Evolutionary conservation across 2,113 vertebrate genomes (phyloP).

Genomic region (Menura novaehollandiae): DNA sequence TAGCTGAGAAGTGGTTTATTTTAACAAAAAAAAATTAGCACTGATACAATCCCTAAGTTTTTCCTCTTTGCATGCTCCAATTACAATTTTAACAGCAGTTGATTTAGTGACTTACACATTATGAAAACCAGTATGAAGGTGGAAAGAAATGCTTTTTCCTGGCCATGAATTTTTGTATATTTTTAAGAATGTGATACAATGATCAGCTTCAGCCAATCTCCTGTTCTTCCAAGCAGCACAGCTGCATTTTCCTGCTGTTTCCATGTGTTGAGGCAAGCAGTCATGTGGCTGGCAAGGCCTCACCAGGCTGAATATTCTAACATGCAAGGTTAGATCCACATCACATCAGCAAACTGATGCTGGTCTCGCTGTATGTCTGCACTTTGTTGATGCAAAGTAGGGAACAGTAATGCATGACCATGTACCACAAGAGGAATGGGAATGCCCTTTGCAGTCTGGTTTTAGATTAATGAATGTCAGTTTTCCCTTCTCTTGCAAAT

Average conservation of each 20-base stretch:
- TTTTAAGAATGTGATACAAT: not conserved
- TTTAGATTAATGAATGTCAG: not conserved
- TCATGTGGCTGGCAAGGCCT: not conserved
- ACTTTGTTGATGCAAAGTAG: not conserved
- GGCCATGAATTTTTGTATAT: not conserved
- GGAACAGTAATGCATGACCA: accelerated
- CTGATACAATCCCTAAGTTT: not conserved
- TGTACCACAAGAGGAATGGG: accelerated
- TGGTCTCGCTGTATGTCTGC: not conserved
- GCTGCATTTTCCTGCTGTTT: not conserved
- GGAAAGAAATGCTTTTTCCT: not conserved
- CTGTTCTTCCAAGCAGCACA: not conserved
- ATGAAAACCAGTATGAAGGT: not conserved
- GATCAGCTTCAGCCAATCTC: not conserved
- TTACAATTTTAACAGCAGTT: not conserved
- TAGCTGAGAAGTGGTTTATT: not conserved
- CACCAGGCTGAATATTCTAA: not conserved
- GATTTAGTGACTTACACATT: not conserved
- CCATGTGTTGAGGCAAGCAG: not conserved
- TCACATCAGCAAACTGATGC: not conserved
- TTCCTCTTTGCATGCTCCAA: not conserved
- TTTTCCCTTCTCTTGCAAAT: not conserved
- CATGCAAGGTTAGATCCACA: not conserved
- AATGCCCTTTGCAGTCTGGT: not conserved
- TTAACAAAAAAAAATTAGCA: not conserved